A percentile compares a stretch with the other conserved stretches of the same genome.
These are phyloP conservation scores for Anoplopoma fimbria DNA, from an alignment of 2,113 vertebrate species.

Conservation along the genomic window DNA sequence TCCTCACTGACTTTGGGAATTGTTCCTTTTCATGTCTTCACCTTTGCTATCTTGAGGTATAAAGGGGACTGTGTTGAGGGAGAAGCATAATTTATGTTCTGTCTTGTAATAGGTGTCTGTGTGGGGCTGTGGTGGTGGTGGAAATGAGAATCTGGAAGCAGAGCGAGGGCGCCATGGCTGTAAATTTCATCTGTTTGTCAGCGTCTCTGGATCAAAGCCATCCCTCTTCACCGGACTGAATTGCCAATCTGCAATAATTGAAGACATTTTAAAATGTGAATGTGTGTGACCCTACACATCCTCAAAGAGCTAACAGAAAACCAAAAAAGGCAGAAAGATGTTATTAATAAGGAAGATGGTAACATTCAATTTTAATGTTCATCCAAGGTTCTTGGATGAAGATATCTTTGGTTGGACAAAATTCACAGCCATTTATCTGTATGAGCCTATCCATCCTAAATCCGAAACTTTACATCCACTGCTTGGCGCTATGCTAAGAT, in stretches of 20 bases:
- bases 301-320: not conserved
- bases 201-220: constrained; percentile 43
- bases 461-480: too few species aligned
- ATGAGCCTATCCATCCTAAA: too few species aligned
- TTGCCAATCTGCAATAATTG: constrained; percentile 11
- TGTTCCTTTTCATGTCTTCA: constrained; percentile 7
- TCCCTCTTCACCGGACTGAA: constrained; percentile 18
- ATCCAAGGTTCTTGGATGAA: too few species aligned
- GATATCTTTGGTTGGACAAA: too few species aligned
- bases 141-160: constrained; percentile 49
- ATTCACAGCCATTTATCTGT: too few species aligned
- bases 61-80: not conserved
- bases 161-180: constrained; percentile 11
- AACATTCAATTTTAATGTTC: not conserved
- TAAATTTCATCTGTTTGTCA: constrained; percentile 65
- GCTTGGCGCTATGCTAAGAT: not conserved
- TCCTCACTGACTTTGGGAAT: not conserved
- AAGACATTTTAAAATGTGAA: constrained; percentile 28
- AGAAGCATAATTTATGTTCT: constrained; percentile 57
- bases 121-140: constrained; percentile 28
- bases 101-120: constrained; percentile 47
- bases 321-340: not conserved
- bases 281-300: not conserved
- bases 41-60: constrained; percentile 10
- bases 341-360: not conserved